phyloP scores from a whole-genome alignment of 30 jellyfish, hydroid and myxozoan genomes.

The Mastigias papua region DNA sequence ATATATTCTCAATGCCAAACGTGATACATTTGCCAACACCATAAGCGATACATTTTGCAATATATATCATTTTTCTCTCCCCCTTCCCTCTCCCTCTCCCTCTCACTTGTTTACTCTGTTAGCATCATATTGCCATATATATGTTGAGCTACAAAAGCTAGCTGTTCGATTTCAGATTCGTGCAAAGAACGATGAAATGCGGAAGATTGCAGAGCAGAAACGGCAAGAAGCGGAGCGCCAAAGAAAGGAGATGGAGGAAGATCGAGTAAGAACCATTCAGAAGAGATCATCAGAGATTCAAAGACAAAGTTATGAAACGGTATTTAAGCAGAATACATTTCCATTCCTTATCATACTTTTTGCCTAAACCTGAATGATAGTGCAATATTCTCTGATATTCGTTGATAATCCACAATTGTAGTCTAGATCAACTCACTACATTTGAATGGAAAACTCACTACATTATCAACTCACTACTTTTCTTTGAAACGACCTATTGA shows the following conservation, averaged over 20 bases:
- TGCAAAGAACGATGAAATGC: slow-evolving; percentile 27
- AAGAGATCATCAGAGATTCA: slow-evolving; percentile 44
- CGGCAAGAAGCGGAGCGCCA: slow-evolving; percentile 74
- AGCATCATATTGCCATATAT: neutral
- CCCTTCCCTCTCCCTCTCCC: neutral
- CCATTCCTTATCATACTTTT: neutral
- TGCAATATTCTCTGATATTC: neutral
- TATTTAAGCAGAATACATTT: neutral
- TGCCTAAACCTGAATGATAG: no score
- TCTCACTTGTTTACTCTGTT: neutral
- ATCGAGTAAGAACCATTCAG: slow-evolving; percentile 1
- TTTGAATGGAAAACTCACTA: no score
- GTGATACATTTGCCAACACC: no score
- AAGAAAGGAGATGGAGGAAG: slow-evolving; percentile 70
- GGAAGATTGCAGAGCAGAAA: slow-evolving; percentile 81
- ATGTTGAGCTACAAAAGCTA: no score
- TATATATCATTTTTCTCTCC: no score
- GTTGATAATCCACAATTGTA: no score
- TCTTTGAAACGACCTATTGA: no score
- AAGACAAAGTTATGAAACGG: slow-evolving; percentile 13
- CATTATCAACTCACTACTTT: no score
- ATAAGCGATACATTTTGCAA: no score
- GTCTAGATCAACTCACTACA: no score
- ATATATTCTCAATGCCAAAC: no score
- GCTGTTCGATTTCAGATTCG: neutral